Base-by-base conservation (phyloP, 2,113 vertebrate species). In the Motacilla alba region DNA sequence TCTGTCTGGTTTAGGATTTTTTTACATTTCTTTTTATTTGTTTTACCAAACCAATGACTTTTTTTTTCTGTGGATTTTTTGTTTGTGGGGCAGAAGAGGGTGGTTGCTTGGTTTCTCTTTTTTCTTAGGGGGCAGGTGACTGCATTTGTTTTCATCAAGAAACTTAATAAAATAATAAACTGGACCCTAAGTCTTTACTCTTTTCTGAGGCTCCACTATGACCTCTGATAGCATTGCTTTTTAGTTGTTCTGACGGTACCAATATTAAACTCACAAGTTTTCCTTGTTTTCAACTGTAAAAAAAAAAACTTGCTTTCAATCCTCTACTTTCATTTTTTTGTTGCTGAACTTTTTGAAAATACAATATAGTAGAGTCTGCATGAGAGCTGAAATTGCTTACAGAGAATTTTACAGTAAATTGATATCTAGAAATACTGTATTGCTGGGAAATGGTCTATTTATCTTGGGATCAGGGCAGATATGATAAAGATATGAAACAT, bases 381-480 rank as follows among this genome's bases (percentile, higher is more conserved):
- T 76, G n/a, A 92, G 68, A 94, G 94, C 18, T 94, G 73, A 93
- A 97, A 93, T 93, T 81, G 60, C 82, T 84, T 94, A 93, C 78
- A 88, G 66, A 96, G 90, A 93, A 88, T 95, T 60, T 83, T 93
- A 76, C 47, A 83, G 84, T 95, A 97, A 96, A 97, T 95, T 96
- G 92, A 78, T 86, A 70, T 39, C 52, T 47, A 75, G 95, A 39
- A 53, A 83, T 72, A 56, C 35, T 56, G 35, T 68, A 78, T 96
- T 88, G 27, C 55, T 86, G 55, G 75, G 63, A 95, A 94, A 87
- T 77, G 47, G 24, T 91, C 70, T 95, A 24, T 94, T 95, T 93
- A 85, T 92, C 83, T 87, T 67, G 55, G 47, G 82, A 95, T 95
- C 62, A 60, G n/a, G 56, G 60, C 59, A 93, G 83, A 76, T 90